phyloP scores from a whole-genome alignment of 2,797 vertebrate species.

The Staurois parvus region DNA sequence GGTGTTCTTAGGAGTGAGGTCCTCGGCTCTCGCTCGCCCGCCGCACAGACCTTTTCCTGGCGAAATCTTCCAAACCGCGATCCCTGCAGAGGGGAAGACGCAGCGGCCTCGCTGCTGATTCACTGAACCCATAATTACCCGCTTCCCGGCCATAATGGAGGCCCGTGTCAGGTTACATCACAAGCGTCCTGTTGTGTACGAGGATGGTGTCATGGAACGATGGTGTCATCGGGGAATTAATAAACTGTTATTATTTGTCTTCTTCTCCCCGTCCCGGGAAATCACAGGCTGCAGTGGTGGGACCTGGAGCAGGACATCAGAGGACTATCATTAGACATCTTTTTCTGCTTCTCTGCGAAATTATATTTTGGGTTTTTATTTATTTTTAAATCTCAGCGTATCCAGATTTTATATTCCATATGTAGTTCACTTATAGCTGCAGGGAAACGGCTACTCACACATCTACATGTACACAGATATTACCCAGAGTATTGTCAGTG shows the following conservation, averaged over 20 bases:
- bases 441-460: too few relatives aligned
- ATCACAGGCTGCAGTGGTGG: background rate
- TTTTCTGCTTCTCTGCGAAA: background rate
- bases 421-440: too few relatives aligned
- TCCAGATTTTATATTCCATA: too few relatives aligned
- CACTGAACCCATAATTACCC: slow-evolving; percentile 45
- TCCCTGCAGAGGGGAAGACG: background rate
- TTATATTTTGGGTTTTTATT: background rate
- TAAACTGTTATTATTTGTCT: slow-evolving; percentile 37
- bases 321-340: slow-evolving; percentile 5
- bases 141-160: slow-evolving; percentile 24
- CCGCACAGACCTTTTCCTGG: slow-evolving; percentile 14
- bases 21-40: background rate
- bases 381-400: background rate
- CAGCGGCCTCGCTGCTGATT: slow-evolving; percentile 29
- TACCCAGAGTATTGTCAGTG: too few relatives aligned
- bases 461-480: too few relatives aligned
- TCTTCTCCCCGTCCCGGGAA: background rate
- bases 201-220: slow-evolving; percentile 40
- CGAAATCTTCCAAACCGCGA: background rate
- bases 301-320: background rate
- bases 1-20: background rate
- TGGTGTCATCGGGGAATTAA: slow-evolving; percentile 50
- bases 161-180: slow-evolving; percentile 40
- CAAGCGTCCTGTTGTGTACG: slow-evolving; percentile 2